phyloP scores from a whole-genome alignment of 2,113 vertebrate species.

The Colius striatus region DNA sequence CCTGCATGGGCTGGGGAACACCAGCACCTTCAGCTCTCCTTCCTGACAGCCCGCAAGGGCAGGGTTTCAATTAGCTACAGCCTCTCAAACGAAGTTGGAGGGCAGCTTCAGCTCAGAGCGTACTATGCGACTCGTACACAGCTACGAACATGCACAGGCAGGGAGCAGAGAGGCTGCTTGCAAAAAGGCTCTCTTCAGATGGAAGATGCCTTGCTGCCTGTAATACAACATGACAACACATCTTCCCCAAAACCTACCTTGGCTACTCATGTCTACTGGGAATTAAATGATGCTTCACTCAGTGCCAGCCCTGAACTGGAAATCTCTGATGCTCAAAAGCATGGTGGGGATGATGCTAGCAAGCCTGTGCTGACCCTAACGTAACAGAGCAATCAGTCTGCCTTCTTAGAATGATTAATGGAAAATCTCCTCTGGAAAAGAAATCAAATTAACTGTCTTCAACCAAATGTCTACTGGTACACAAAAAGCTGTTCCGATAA shows the following conservation, averaged over 20 bases:
- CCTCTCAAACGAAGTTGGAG: background rate
- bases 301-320: background rate
- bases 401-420: conserved; percentile 79
- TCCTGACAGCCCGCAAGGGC: background rate
- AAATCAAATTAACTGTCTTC: conserved; percentile 84
- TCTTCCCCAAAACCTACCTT: conserved; percentile 10
- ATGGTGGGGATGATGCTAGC: conserved; percentile 62
- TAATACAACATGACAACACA: background rate
- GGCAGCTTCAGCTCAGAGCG: background rate
- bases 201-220: background rate
- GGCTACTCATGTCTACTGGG: background rate
- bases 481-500: conserved; percentile 79
- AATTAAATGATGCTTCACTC: conserved; percentile 5
- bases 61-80: background rate
- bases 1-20: background rate
- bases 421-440: conserved; percentile 82
- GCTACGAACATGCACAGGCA: background rate
- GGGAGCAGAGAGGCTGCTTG: background rate
- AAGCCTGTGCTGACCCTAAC: conserved; percentile 73
- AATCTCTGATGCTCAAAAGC: conserved; percentile 39
- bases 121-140: fast-evolving
- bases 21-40: background rate
- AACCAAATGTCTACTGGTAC: conserved; percentile 82
- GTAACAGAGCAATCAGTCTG: conserved; percentile 77
- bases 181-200: background rate